These are phyloP conservation scores for Formica aserva DNA, from an alignment of 2,888 invertebrate genomes.

Conservation along the genomic window DNA sequence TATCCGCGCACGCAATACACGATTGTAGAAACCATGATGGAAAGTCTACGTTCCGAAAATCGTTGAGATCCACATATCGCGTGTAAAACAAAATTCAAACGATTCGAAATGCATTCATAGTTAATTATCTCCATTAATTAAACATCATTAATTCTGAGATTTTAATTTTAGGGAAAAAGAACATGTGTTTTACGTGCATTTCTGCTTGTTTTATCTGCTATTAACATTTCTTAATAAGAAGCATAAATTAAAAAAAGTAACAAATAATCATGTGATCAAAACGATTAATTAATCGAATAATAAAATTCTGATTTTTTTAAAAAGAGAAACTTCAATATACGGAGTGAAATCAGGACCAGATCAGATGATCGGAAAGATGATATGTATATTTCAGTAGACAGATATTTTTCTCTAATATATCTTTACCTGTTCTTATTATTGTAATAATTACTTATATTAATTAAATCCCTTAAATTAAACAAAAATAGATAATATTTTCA, in stretches of 20 bases:
- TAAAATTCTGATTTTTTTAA: not conserved
- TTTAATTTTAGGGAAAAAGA: not conserved
- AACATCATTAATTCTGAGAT: not conserved
- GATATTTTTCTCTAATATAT: not conserved
- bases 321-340: not conserved
- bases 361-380: not conserved
- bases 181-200: not conserved
- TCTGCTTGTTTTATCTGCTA: not conserved
- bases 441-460: not conserved
- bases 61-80: conserved; percentile 20
- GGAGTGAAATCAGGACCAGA: not conserved
- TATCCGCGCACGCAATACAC: conserved; percentile 54
- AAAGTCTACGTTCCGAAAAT: conserved; percentile 66
- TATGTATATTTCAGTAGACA: not conserved
- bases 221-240: not conserved
- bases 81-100: not conserved
- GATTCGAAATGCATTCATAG: not conserved
- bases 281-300: not conserved
- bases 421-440: not conserved
- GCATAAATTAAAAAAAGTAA: not conserved
- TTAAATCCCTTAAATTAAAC: not conserved
- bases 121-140: conserved; percentile 38
- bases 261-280: not conserved
- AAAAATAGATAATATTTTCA: not conserved
- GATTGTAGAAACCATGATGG: conserved; percentile 72